Evolutionary conservation across 2,797 vertebrate species (phyloP).

Genomic region (Limosa lapponica): DNA sequence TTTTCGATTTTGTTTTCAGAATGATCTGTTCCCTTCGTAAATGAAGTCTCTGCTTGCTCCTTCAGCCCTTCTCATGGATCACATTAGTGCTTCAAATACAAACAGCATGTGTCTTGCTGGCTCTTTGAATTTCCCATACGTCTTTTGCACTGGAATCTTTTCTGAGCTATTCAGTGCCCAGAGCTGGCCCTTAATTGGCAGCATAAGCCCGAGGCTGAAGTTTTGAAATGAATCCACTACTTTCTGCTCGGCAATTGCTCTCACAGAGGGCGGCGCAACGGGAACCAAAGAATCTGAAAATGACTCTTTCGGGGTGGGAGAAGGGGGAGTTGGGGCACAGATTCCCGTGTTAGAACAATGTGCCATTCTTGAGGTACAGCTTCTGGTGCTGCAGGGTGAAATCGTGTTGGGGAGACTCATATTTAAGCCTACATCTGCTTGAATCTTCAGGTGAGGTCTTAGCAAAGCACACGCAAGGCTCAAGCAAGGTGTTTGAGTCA

Average conservation of each 20-base stretch:
- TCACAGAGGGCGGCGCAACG: not conserved
- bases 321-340: not conserved
- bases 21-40: not conserved
- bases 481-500: not conserved
- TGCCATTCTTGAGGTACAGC: not conserved
- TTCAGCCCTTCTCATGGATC: conserved; percentile 2
- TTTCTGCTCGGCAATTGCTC: not conserved
- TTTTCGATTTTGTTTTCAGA: not conserved
- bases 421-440: not conserved
- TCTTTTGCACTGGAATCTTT: not conserved
- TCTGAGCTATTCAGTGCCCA: not conserved
- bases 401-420: not conserved
- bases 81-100: conserved; percentile 2
- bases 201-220: not conserved
- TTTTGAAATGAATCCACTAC: not conserved
- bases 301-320: not conserved
- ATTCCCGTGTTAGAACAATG: not conserved
- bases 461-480: not conserved
- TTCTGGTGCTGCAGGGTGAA: not conserved
- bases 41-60: not conserved
- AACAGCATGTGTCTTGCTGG: not conserved
- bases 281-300: not conserved
- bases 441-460: not conserved
- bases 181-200: not conserved
- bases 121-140: not conserved